These are phyloP conservation scores for Drosophila antonietae DNA, from an alignment of 2,888 invertebrate species.

Conservation along the genomic window DNA sequence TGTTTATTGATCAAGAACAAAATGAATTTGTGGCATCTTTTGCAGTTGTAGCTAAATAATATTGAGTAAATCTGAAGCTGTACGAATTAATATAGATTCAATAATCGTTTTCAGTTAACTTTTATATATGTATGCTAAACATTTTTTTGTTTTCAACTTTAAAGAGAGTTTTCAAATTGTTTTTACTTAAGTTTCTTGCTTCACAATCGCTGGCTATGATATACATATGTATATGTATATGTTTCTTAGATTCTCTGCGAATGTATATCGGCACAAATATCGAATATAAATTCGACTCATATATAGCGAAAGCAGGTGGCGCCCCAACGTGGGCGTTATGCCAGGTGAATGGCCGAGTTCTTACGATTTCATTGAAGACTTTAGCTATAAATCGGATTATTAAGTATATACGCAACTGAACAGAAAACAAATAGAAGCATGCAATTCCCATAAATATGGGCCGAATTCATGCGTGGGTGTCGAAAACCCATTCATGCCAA, in stretches of 20 bases:
- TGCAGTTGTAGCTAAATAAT: too few relatives aligned
- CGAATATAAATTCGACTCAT: neutral
- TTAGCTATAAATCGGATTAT: constrained; percentile 18
- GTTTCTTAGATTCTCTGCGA: too few relatives aligned
- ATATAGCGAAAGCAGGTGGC: constrained; percentile 40
- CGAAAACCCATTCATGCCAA: constrained; percentile 30
- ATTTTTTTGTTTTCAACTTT: too few relatives aligned
- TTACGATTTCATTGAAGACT: constrained; percentile 46
- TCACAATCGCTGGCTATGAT: neutral
- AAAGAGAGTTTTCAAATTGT: too few relatives aligned
- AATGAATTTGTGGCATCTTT: too few relatives aligned
- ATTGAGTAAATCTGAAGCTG: too few relatives aligned
- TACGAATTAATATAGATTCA: too few relatives aligned
- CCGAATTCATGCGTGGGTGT: constrained; percentile 34
- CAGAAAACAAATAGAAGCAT: constrained; percentile 13
- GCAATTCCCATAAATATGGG: constrained; percentile 37
- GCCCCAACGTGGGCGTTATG: constrained; percentile 25
- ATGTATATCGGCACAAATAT: neutral
- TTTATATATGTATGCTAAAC: too few relatives aligned
- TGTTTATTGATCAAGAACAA: too few relatives aligned
- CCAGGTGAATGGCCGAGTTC: constrained; percentile 43
- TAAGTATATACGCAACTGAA: constrained; percentile 13
- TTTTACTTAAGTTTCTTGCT: neutral
- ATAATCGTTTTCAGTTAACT: too few relatives aligned
- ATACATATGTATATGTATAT: too few relatives aligned